phyloP scores from a whole-genome alignment of 2,888 invertebrate species.

The Venusia cambrica region DNA sequence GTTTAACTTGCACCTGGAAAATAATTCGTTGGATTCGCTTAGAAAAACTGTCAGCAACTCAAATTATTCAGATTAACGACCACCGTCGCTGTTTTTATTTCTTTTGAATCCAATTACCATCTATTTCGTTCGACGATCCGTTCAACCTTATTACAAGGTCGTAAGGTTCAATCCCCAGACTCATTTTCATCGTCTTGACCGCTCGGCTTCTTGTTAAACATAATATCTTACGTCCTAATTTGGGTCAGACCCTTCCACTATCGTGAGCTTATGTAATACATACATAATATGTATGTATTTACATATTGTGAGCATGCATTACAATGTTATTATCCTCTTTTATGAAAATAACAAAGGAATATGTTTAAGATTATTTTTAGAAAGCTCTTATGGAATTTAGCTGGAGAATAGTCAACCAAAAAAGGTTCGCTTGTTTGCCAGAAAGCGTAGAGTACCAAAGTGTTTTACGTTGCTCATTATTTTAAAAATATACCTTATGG shows the following conservation, averaged over 20 bases:
- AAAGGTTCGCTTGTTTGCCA: neutral
- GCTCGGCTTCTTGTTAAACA: conserved; percentile 29
- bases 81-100: conserved; percentile 4
- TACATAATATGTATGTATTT: conserved; percentile 21
- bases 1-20: too few relatives aligned
- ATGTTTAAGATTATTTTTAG: conserved; percentile 8
- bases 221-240: conserved; percentile 34
- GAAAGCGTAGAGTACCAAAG: too few relatives aligned
- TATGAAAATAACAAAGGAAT: conserved; percentile 20
- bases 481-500: too few relatives aligned
- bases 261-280: conserved; percentile 19
- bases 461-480: too few relatives aligned
- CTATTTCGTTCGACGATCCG: conserved; percentile 5
- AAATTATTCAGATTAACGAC: too few relatives aligned
- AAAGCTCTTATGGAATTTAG: conserved; percentile 3
- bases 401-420: conserved; percentile 1
- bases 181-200: conserved; percentile 22
- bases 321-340: conserved; percentile 22
- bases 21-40: conserved; percentile 1
- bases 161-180: conserved; percentile 7
- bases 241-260: conserved; percentile 32
- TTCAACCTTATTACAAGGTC: conserved; percentile 5
- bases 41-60: conserved; percentile 1
- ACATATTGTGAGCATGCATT: conserved; percentile 22
- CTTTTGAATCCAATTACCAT: conserved; percentile 12